Conservation (phyloP, 2,888 invertebrate genomes). For the Dorcus parallelipipedus region DNA sequence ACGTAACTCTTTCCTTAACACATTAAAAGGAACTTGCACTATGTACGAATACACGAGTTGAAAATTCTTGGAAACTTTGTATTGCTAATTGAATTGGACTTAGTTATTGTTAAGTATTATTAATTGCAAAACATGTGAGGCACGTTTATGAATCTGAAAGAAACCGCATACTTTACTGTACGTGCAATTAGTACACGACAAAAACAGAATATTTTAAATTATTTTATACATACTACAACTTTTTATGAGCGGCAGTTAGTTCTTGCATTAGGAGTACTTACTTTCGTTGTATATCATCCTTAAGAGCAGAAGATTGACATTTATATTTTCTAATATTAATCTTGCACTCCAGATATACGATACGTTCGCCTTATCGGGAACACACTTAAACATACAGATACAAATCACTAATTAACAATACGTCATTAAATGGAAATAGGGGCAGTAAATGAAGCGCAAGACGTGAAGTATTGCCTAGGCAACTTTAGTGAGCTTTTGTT, state of each 20-base stretch:
- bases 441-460: conserved; percentile 7
- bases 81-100: too few relatives aligned
- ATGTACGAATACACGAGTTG: too few relatives aligned
- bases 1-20: too few relatives aligned
- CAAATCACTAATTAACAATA: conserved; percentile 25
- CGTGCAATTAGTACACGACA: conserved; percentile 9
- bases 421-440: conserved; percentile 17
- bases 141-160: conserved; percentile 8
- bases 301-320: conserved; percentile 7
- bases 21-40: too few relatives aligned
- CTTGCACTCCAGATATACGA: conserved; percentile 12
- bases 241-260: conserved; percentile 5
- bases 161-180: conserved; percentile 6
- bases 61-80: too few relatives aligned
- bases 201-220: conserved; percentile 12
- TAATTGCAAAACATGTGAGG: conserved; percentile 9
- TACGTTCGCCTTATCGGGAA: conserved; percentile 16
- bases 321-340: conserved; percentile 4
- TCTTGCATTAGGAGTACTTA: conserved; percentile 1
- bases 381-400: conserved; percentile 20
- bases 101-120: conserved; percentile 3
- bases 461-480: conserved; percentile 17
- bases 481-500: conserved; percentile 19
- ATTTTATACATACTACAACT: conserved; percentile 8
- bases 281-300: conserved; percentile 6